Percentiles rank a stretch among this genome's conserved stretches.
phyloP scores from a whole-genome alignment of 2,113 vertebrate species.

The Lates calcarifer region DNA sequence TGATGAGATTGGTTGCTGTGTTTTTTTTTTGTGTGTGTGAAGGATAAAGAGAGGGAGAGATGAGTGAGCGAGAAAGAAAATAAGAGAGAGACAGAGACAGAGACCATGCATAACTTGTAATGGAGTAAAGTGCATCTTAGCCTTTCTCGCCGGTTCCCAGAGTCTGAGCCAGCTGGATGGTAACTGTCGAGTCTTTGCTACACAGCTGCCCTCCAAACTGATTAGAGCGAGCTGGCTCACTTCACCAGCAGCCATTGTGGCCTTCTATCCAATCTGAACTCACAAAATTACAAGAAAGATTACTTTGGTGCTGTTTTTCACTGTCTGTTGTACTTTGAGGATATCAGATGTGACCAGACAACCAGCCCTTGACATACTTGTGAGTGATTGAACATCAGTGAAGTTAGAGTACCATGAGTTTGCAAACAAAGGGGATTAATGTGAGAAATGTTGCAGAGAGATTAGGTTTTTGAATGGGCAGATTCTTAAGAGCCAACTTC shows the following conservation, averaged over 20 bases:
- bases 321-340: constrained; percentile 21
- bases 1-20: constrained; percentile 60
- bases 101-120: constrained; percentile 53
- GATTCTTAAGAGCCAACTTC: constrained; percentile 41
- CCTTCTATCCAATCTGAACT: constrained; percentile 52
- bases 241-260: constrained; percentile 67
- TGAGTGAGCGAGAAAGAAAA: constrained; percentile 14
- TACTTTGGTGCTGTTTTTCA: constrained; percentile 47
- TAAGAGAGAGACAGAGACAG: constrained; percentile 11
- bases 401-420: constrained; percentile 6
- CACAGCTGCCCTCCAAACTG: constrained; percentile 83
- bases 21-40: constrained; percentile 58
- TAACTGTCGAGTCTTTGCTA: constrained; percentile 69
- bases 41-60: constrained; percentile 33
- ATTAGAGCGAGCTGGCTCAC: constrained; percentile 79
- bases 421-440: constrained; percentile 29
- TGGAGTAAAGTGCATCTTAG: constrained; percentile 71
- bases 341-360: constrained; percentile 17
- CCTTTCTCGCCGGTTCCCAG: constrained; percentile 78
- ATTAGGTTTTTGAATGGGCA: constrained; percentile 16
- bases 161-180: constrained; percentile 81
- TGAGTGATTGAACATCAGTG: constrained; percentile 24
- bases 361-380: background rate
- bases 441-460: constrained; percentile 33
- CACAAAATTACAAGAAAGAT: constrained; percentile 50